Percentiles rank a stretch among this genome's conserved stretches.
These are phyloP conservation scores for Podilymbus podiceps DNA, from an alignment of 2,113 vertebrate species.

Conservation along the genomic window DNA sequence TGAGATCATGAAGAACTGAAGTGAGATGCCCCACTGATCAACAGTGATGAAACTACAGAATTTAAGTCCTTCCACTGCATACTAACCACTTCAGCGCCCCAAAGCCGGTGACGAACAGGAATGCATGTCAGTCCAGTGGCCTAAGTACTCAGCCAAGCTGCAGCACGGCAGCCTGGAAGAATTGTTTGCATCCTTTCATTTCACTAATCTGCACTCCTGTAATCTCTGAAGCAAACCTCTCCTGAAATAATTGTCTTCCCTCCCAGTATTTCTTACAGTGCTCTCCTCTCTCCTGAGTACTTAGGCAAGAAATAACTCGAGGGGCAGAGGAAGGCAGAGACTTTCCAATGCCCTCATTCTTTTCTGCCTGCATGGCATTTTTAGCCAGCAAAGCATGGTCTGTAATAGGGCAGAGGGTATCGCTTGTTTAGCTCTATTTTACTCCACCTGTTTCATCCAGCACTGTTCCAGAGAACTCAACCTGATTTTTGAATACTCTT, in stretches of 20 bases:
- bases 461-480: background rate
- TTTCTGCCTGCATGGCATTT: background rate
- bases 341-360: background rate
- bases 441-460: background rate
- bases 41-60: background rate
- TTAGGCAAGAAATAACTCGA: background rate
- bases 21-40: background rate
- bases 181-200: background rate
- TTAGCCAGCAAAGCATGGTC: background rate
- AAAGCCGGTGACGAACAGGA: background rate
- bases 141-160: background rate
- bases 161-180: background rate
- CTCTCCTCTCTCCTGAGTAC: background rate
- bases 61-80: background rate
- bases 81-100: background rate
- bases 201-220: background rate
- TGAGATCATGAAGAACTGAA: background rate
- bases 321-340: background rate
- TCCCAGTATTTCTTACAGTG: background rate
- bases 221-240: background rate
- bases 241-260: background rate
- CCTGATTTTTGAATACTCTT: background rate
- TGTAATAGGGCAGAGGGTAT: background rate
- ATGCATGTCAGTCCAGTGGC: no score
- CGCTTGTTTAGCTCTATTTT: background rate